Evolutionary conservation across 53 echinoderm and acorn worm genomes (phyloP).

Genomic region (Luidia sarsii): DNA sequence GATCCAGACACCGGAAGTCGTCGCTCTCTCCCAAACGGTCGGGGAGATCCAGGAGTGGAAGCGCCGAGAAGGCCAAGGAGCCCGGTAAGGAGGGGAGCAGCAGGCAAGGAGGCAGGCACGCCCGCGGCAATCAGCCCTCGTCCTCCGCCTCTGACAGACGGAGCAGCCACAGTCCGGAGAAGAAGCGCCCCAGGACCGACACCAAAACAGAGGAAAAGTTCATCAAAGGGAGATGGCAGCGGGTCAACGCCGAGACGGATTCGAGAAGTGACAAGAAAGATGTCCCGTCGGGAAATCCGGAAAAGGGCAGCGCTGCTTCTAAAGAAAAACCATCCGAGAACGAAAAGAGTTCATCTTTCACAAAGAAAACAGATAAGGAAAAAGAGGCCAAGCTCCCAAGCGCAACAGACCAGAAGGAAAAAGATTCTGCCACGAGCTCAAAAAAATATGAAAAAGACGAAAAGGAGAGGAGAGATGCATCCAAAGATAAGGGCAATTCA

Average conservation of each 20-base stretch:
- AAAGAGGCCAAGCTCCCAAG: neutral
- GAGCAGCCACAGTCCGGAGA: slow-evolving; percentile 33
- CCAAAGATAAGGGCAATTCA: too few species aligned
- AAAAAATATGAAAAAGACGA: neutral
- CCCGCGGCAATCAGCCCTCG: neutral
- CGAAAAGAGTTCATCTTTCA: neutral
- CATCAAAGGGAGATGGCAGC: slow-evolving; percentile 37
- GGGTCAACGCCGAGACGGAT: neutral
- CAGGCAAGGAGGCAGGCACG: slow-evolving; percentile 29
- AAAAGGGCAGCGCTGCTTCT: neutral
- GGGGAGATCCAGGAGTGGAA: slow-evolving; percentile 2
- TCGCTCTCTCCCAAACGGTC: neutral
- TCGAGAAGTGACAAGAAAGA: neutral
- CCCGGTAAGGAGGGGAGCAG: neutral
- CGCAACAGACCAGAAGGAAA: neutral
- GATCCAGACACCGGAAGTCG: too few species aligned
- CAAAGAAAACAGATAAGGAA: neutral
- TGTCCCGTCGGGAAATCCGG: neutral
- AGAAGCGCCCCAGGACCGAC: slow-evolving; percentile 15
- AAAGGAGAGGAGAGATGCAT: too few species aligned
- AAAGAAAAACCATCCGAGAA: neutral
- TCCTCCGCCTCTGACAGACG: slow-evolving; percentile 1
- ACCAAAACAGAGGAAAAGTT: slow-evolving; percentile 1
- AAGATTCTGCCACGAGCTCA: neutral
- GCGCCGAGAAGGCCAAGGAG: slow-evolving; percentile 1